These are phyloP conservation scores for Miopithecus talapoin DNA, from an alignment of 2,797 vertebrate species.

Conservation along the genomic window DNA sequence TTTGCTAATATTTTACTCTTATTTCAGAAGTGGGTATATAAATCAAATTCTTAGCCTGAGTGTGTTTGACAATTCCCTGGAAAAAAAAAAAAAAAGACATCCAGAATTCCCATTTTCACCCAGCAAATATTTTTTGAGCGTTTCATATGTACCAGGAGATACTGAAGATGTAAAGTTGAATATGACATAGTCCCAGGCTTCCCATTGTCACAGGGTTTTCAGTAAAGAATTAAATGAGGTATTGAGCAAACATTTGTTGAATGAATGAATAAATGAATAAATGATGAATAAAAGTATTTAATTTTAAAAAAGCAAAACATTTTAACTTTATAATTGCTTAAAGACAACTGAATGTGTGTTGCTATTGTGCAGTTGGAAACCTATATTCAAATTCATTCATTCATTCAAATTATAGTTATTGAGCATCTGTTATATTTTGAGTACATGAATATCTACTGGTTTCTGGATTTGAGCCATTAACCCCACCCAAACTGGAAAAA, in stretches of 20 bases:
- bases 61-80: neutral
- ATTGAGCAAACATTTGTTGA: conserved; percentile 33
- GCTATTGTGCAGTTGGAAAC: neutral
- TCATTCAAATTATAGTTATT: neutral
- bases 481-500: conserved; percentile 40
- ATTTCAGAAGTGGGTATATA: neutral
- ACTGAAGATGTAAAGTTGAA: neutral
- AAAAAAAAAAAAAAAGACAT: neutral
- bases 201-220: neutral
- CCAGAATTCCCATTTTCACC: neutral
- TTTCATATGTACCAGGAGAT: neutral
- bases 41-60: neutral
- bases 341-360: neutral
- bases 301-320: neutral
- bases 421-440: neutral
- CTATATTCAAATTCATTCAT: conserved; percentile 7
- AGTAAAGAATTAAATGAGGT: conserved; percentile 9
- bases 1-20: neutral
- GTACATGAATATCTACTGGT: neutral
- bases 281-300: conserved; percentile 6
- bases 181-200: neutral
- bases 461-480: conserved; percentile 19
- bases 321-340: conserved; percentile 27
- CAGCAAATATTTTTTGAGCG: neutral
- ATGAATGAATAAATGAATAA: neutral